Base-by-base conservation (phyloP, 2,113 vertebrate genomes). In the Corvus cornix region DNA sequence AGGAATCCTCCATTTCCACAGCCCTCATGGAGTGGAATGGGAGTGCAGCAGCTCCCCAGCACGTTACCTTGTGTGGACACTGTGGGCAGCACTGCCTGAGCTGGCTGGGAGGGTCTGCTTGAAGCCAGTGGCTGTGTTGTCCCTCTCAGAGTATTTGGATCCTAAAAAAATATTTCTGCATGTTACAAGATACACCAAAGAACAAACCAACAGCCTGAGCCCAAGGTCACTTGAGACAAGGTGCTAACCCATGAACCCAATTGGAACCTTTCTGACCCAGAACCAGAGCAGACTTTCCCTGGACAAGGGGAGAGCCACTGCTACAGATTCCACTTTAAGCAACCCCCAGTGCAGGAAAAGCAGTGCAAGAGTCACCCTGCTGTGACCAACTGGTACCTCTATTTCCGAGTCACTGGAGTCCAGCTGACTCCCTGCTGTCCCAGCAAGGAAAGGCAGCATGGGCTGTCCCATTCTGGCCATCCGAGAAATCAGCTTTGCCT, bases 391-490 rank as follows among this genome's bases (percentile, higher is more conserved):
- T 24, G 43, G 56, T 95, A 99, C 99, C 98, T 99, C 99, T 1
- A 98, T 97, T 89, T 99, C 99, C 0, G 99, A 99, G 97, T 99
- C 99, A 35, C 98, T 99, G 94, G 99, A 99, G 94, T 99, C 99
- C 5, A 98, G 98, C 43, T 99, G 99, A 39, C 98, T 94, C 7
- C 98, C 97, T 16, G 96, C 76, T 7, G 96, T 93, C 30, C 98
- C 98, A 0, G 98, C 79, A 13, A 99, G 96, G 90, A 99, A 99
- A 51, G 99, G 99, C 70, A 99, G 92, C 99, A 99, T 99, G 43
- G 99, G 99, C 89, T 99, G 99, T 3, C 99, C 99, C 99, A 99
- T 99, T 95, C 98, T 99, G 10, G 99, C 99, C 99, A 99, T 99
- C 37, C 99, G 98, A 30, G 99, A 99, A 91, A 99, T 99, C 63